Base-by-base conservation (phyloP, 2,888 invertebrate genomes). In the Chironomus riparius region DNA sequence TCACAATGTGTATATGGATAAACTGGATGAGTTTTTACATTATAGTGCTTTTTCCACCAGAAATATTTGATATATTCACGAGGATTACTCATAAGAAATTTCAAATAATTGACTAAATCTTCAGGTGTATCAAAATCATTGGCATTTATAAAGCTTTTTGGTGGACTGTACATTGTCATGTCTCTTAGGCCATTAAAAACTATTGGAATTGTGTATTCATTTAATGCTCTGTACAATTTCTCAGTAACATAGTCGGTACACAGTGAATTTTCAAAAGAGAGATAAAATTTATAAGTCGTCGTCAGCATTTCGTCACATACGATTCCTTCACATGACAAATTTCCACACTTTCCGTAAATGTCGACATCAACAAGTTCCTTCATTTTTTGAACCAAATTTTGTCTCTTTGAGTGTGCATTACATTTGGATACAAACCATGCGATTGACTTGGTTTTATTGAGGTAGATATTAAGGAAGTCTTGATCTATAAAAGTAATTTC, bases 241-340 rank as follows among this genome's bases (percentile, higher is more conserved):
- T 89, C 89, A 2, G 89, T 88, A 69, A 89, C 87, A 81, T 89
- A 89, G 80, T 89, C 89, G 74, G 85, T 81, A 78, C 91, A 88
- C 77, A 90, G 84, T 12, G 91, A 90, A 81, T 92, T 91, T 82
- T 65, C 62, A 24, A 65, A 65, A 22, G 62, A 65, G 4, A 65
- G 21, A 24, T 65, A 65, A 65, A 65, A 65, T 65, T 24, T 21
- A 6, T 65, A 65, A 22, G 15, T 21, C 6, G 15, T 6, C 2
- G 21, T 24, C 62, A 65, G 10, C 22, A 65, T 7, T 12, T 65
- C 3, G 1, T 15, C 15, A 65, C 62, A 65, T 22, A 21, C 21
- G 2, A 7, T 1, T 7, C 18, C 15, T 12, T 4, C 5, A 22
- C 62, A 65, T 24, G 15, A 18, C 18, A 65, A 6, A 7, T 15